phyloP scores from a whole-genome alignment of 2,113 vertebrate genomes.

The Oreochromis aureus region DNA sequence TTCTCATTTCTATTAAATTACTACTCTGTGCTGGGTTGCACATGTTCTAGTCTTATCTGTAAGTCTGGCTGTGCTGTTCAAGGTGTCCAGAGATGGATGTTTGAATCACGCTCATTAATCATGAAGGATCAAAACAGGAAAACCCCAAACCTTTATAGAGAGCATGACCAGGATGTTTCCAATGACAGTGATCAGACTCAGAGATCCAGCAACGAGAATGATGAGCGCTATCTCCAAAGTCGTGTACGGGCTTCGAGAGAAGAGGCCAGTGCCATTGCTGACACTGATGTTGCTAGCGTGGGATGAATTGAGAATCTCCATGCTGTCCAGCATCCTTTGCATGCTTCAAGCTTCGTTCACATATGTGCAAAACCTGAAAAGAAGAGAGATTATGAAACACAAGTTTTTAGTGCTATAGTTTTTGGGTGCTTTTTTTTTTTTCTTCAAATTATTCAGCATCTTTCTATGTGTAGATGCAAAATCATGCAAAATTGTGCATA shows the following conservation, averaged over 20 bases:
- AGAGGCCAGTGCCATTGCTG: neutral
- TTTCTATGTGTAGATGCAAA: neutral
- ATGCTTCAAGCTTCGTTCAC: constrained; percentile 8
- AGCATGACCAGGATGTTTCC: constrained; percentile 97
- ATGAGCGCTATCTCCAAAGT: constrained; percentile 86
- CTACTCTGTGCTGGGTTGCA: neutral
- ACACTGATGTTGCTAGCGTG: constrained; percentile 9
- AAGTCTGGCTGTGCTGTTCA: neutral
- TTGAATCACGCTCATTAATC: constrained; percentile 1
- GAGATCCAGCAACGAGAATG: constrained; percentile 84
- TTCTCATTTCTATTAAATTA: constrained; percentile 49
- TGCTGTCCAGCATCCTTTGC: constrained; percentile 25
- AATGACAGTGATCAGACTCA: constrained; percentile 90
- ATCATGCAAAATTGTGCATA: neutral
- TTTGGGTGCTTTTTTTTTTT: rapidly evolving
- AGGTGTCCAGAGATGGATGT: neutral
- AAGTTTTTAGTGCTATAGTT: neutral
- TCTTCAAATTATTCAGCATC: neutral
- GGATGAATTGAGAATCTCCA: constrained; percentile 54
- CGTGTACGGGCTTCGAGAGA: constrained; percentile 76
- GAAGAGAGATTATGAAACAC: neutral
- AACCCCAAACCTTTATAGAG: constrained; percentile 86
- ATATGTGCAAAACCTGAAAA: constrained; percentile 5
- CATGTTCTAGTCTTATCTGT: constrained; percentile 2
- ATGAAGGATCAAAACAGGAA: neutral